Evolutionary conservation across 2,888 invertebrate species (phyloP).

Genomic region (Hemistola chrysoprasaria): DNA sequence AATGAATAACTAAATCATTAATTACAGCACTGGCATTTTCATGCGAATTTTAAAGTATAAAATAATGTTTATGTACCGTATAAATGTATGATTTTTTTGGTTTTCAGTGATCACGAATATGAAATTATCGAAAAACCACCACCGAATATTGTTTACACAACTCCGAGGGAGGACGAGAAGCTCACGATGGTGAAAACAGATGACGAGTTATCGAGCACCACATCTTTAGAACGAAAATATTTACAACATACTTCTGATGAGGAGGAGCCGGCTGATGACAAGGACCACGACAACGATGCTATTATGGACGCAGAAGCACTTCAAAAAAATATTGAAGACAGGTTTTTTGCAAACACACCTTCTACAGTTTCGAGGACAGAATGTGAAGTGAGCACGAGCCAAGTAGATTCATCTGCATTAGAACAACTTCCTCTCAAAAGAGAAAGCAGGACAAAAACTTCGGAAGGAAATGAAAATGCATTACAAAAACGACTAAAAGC

Average conservation of each 20-base stretch:
- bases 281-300: conserved; percentile 52
- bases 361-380: conserved; percentile 84
- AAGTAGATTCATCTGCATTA: conserved; percentile 85
- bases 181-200: conserved; percentile 62
- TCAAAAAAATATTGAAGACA: conserved; percentile 84
- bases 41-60: conserved; percentile 37
- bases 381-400: conserved; percentile 85
- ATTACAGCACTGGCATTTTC: conserved; percentile 15
- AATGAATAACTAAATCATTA: conserved; percentile 27
- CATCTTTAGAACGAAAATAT: conserved; percentile 72
- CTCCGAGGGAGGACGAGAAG: conserved; percentile 62
- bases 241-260: conserved; percentile 77
- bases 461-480: conserved; percentile 77
- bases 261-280: conserved; percentile 62
- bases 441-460: conserved; percentile 77
- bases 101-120: conserved; percentile 95
- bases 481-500: conserved; percentile 85
- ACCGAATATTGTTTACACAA: conserved; percentile 64
- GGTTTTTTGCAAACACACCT: conserved; percentile 82
- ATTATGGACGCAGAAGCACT: conserved; percentile 75
- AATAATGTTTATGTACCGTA: conserved; percentile 19
- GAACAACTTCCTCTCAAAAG: conserved; percentile 84
- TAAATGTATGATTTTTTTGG: conserved; percentile 26
- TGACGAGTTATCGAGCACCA: conserved; percentile 77
- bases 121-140: conserved; percentile 91